Evolutionary conservation across 2,888 invertebrate species (phyloP), one percentile per base, ranked within the genome.

Genomic region (Koerneria pararmatus): DNA sequence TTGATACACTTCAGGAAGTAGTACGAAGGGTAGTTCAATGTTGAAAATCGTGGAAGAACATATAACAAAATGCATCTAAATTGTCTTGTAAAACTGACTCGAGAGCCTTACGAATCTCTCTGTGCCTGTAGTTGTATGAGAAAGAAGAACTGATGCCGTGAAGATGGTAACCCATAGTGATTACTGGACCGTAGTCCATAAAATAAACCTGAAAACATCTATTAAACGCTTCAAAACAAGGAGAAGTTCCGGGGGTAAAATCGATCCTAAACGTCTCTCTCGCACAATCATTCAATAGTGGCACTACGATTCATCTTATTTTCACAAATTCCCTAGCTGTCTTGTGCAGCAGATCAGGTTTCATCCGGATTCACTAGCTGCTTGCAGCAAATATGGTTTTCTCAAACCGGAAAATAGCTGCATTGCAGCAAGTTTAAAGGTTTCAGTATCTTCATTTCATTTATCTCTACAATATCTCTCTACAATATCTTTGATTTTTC

Each of bases 121-220:
- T 61, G 62, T 76, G 76, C 57, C 73, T 65, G 64, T 70, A 69
- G 48, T 73, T 73, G 62, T 76, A 76, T 69, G 72, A 72, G 67
- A 76, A 76, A 41, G 72, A 71, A 4, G 73, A 71, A 5, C 70
- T 61, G 34, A 69, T 66, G 24, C 76, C 75, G 57, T 74, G 74
- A 22, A 71, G 69, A 24, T 75, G 74, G 59, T 75, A 75, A 11
- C 75, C 75, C 37, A 75, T 73, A 0, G 75, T 75, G 35, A 75
- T 54, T 11, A 74, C 73, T 24, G 75, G 75, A 24, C 75, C 75
- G 71, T 71, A 72, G 49, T 69, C 66, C 75, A 75, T 75, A 62
- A 75, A 75, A 31, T 73, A 66, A 0, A 75, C 71, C 71, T 71
- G 54, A 0, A 57, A 56, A 32, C 15, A n/a, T 27, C 3, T 19